Conservation (phyloP, 2,113 vertebrate species). For the Proteles cristata region DNA sequence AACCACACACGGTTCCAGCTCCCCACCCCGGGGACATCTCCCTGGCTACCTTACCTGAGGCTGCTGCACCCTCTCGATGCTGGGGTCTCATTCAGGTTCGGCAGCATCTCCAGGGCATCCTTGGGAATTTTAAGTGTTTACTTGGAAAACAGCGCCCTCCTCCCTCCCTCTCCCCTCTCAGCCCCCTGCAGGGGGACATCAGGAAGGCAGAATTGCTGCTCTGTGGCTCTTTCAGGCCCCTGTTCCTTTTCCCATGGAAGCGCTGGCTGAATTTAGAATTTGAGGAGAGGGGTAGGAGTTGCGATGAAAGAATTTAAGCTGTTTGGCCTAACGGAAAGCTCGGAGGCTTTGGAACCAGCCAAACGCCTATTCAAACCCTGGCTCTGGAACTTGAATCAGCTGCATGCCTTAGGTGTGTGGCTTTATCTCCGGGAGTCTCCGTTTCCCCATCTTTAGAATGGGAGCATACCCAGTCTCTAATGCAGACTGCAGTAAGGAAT, state of each 20-base stretch:
- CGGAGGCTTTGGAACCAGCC: not conserved
- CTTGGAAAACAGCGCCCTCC: not conserved
- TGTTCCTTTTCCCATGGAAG: not conserved
- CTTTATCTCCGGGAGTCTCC: not conserved
- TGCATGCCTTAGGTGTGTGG: not conserved
- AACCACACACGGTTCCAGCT: not conserved
- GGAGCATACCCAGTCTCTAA: not conserved
- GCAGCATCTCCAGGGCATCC: not conserved
- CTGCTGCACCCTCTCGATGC: fast-evolving
- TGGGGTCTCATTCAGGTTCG: conserved; percentile 25
- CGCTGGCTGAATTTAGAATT: not conserved
- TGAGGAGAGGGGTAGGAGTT: not conserved
- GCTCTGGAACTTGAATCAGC: not conserved
- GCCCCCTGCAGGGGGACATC: not conserved
- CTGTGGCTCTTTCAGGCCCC: not conserved
- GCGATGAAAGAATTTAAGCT: not conserved
- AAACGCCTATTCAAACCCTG: fast-evolving
- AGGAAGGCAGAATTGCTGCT: not conserved
- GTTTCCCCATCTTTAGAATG: not conserved
- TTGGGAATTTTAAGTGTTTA: conserved; percentile 57
- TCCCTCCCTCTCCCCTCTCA: not conserved
- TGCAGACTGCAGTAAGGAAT: not conserved
- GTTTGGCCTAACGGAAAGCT: not conserved
- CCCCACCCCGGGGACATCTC: not conserved
- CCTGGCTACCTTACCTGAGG: conserved; percentile 65